phyloP scores from a whole-genome alignment of 2,797 vertebrate species.

The Netta rufina region DNA sequence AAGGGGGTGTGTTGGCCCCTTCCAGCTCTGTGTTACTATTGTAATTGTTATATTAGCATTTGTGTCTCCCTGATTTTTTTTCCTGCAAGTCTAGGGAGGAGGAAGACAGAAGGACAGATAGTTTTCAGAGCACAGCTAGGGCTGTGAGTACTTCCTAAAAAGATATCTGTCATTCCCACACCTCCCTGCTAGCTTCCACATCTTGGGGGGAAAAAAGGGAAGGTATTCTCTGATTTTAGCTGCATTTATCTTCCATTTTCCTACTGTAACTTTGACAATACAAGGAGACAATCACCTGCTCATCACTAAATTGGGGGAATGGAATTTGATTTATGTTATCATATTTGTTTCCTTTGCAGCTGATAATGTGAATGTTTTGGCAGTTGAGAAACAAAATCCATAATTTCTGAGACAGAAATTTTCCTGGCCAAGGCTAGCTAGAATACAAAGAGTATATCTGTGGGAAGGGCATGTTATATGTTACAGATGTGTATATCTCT shows the following conservation, averaged over 20 bases:
- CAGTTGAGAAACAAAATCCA: conserved; percentile 59
- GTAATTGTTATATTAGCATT: conserved; percentile 49
- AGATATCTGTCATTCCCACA: conserved; percentile 30
- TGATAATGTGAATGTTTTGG: conserved; percentile 42
- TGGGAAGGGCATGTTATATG: conserved; percentile 57
- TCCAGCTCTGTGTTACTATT: conserved; percentile 2
- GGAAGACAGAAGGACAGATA: conserved; percentile 34
- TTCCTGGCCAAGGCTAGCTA: conserved; percentile 53
- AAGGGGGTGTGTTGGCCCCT: conserved; percentile 9
- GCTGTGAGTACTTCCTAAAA: conserved; percentile 38
- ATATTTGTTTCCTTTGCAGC: conserved; percentile 44
- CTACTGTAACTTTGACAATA: conserved; percentile 40
- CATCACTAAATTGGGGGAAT: not conserved
- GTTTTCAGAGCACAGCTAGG: conserved; percentile 24
- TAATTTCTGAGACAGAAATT: conserved; percentile 65
- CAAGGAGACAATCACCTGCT: not conserved
- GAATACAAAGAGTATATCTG: conserved; percentile 56
- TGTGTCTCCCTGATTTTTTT: conserved; percentile 25
- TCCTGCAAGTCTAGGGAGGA: conserved; percentile 26
- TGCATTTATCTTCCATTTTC: conserved; percentile 30
- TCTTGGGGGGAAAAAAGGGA: conserved; percentile 47
- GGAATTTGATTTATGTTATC: not conserved
- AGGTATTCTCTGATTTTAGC: conserved; percentile 13
- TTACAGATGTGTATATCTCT: conserved; percentile 64
- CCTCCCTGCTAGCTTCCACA: not conserved